Evolutionary conservation across 2,113 vertebrate genomes (phyloP).

Genomic region (Scopus umbretta): DNA sequence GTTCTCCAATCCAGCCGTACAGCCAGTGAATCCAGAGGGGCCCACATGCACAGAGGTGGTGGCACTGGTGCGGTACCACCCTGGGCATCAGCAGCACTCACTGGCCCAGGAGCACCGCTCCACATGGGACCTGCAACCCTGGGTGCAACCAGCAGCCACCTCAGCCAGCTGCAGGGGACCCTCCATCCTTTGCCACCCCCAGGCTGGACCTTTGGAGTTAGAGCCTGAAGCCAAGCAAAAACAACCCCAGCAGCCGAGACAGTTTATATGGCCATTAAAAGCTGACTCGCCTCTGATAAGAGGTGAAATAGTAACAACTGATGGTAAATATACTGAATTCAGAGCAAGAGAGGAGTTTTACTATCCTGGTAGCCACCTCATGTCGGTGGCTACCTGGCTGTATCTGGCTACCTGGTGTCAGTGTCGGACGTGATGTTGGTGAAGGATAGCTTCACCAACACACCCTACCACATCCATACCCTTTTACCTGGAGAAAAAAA

Average conservation of each 20-base stretch:
- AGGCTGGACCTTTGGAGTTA: background rate
- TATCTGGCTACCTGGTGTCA: no score
- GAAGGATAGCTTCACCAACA: background rate
- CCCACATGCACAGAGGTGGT: accelerated
- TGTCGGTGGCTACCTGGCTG: no score
- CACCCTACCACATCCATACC: background rate
- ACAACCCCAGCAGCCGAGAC: background rate
- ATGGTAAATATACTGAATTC: background rate
- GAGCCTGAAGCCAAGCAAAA: background rate
- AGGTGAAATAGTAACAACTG: background rate
- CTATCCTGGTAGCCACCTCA: background rate
- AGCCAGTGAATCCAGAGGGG: background rate
- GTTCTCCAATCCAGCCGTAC: background rate
- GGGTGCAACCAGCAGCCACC: background rate
- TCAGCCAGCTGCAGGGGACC: background rate
- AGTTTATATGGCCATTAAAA: background rate
- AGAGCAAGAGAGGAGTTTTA: background rate
- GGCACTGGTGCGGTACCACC: background rate
- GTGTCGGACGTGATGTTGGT: no score
- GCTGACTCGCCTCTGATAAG: background rate
- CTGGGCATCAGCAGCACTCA: background rate
- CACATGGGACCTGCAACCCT: accelerated
- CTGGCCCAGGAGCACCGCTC: accelerated
- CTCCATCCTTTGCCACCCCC: background rate
- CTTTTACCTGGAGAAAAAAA: background rate